Evolutionary conservation across 1,140 invertebrate species (phyloP).

Genomic region (Rhizoglyphus robini): DNA sequence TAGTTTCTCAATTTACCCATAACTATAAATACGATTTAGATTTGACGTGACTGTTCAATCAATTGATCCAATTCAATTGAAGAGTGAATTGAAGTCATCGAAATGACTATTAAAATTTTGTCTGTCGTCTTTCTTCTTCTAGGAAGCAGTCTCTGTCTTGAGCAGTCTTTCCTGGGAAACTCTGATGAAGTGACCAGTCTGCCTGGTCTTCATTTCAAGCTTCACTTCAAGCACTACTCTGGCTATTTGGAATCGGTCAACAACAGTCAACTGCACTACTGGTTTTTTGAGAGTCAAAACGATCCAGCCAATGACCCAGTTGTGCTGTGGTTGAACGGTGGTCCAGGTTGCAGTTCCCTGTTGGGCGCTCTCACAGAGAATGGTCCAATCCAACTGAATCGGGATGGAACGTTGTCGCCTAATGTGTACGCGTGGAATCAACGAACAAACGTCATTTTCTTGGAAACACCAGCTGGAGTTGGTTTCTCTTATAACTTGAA

Average conservation of each 20-base stretch:
- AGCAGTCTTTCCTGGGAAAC: no score
- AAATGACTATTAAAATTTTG: no score
- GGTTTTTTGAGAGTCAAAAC: slow-evolving; percentile 40
- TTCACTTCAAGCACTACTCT: slow-evolving; percentile 29
- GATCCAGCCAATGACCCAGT: slow-evolving; percentile 42
- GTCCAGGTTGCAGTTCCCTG: slow-evolving; percentile 43
- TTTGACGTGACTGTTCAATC: no score
- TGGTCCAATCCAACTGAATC: slow-evolving; percentile 38
- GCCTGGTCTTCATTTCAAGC: slow-evolving; percentile 27
- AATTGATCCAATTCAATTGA: no score
- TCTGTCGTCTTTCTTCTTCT: no score
- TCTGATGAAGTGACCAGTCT: slow-evolving; percentile 28
- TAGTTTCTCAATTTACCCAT: no score
- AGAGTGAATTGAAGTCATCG: no score
- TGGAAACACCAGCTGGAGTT: slow-evolving; percentile 44
- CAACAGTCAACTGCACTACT: slow-evolving; percentile 30
- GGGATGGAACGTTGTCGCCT: slow-evolving; percentile 32
- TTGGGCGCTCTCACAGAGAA: slow-evolving; percentile 39
- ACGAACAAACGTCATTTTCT: slow-evolving; percentile 58
- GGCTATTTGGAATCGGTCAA: slow-evolving; percentile 29
- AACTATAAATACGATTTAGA: no score
- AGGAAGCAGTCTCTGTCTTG: no score
- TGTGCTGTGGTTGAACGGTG: slow-evolving; percentile 45
- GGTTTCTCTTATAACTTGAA: slow-evolving; percentile 42
- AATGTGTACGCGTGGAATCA: slow-evolving; percentile 41